Base-by-base conservation (phyloP, 2,888 invertebrate species). In the Molanna angustata region DNA sequence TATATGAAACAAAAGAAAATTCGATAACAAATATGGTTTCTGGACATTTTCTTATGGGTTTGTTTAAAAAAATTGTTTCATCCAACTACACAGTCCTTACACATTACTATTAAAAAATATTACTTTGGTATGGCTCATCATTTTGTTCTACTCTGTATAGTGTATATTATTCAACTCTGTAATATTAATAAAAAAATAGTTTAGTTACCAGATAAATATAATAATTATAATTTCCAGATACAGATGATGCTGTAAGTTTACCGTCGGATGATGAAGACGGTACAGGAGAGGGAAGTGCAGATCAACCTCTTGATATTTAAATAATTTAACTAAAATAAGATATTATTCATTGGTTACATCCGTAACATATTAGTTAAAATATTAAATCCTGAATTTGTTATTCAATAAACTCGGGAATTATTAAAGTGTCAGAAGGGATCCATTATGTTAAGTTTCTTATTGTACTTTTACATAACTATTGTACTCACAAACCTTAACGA, bases 301-400 rank as follows among this genome's bases (percentile, higher is more conserved):
- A 89, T 73, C 84, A 84, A 72, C 85, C 86, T 58, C 72, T 85
- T 65, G 86, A 87, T 69, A 87, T 88, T 69, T 88, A 85, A 78
- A 63, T 41, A 41, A 43, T 14, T 20, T 20, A 41, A n/a, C 21
- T 21, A 41, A 21, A n/a, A 37, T 37, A n/a, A n/a, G n/a, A n/a
- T n/a, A n/a, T n/a, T n/a, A n/a, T n/a, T n/a, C 16, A 47, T 47
- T 47, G 47, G 45, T 39, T 32, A 39, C 13, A 18, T 44, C 50
- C 37, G 2, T 41, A 41, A 44, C 31, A 35, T 22, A 27, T 27
- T 44, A 51, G 39, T 43, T 37, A 39, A 31, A 51, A 51, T 45
- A 41, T n/a, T 39, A 51, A 51, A 39, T 51, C 51, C 51, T 51
- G 51, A 33, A 45, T n/a, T n/a, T n/a, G n/a, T n/a, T n/a, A n/a